Base-by-base conservation (phyloP, 2,888 invertebrate species). In the Drosophila imparisetae region DNA sequence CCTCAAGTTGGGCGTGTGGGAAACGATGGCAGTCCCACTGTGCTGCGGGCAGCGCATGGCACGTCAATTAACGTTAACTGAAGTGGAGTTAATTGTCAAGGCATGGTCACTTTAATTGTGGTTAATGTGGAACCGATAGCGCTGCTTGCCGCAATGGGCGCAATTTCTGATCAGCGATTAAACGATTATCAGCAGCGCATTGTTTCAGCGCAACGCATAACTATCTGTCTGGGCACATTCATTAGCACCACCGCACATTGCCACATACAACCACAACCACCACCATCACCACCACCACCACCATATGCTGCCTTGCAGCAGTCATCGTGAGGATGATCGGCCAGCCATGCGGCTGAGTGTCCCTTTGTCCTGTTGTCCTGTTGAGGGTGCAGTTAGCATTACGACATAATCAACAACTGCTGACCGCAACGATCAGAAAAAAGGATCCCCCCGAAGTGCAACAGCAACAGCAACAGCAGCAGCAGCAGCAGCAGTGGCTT, bases 121-220 rank as follows among this genome's bases (percentile, higher is more conserved):
- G 60, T 81, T 84, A 84, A 86, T 86, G 81, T 83, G 75, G 72
- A 83, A 80, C 81, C 81, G 78, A 86, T 83, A 77, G 60, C 67
- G 40, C 8, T 42, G 49, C 36, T 40, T 63, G 52, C 55, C 70
- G 67, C 85, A 84, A 83, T 75, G 83, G 65, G 60, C 69, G 66
- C 70, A 71, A 70, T 78, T 80, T 75, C 64, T 67, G 80, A 83
- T 83, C 72, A 72, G 70, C 86, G 82, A 84, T 84, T 83, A 83
- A 80, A 71, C 86, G 84, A 78, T 84, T 86, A 86, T 57, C 81
- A 60, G 66, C 42, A 66, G 66, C 65, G 66, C 60, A 57, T 55
- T 69, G 63, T 55, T 67, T 74, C 50, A n/a, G n/a, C 27, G 49
- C 27, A 8, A 49, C 29, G n/a, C 32, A 34, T 34, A 15, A 53